Conservation (phyloP, 1,140 invertebrate genomes). For the Drosophila sechellia region DNA sequence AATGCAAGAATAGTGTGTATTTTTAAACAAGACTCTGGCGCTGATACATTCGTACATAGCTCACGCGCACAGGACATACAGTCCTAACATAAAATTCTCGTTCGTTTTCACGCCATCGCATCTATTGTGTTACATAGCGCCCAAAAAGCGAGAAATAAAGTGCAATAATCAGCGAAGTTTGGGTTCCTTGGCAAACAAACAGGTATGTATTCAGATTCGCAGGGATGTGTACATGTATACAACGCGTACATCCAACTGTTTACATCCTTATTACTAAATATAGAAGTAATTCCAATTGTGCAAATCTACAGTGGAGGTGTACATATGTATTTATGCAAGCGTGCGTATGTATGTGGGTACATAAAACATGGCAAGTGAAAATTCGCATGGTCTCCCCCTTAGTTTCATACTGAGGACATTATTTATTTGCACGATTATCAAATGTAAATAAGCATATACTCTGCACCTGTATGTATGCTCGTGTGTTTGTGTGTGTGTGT, state of each 20-base stretch:
- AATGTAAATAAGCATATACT: slow-evolving; percentile 6
- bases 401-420: neutral
- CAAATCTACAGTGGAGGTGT: slow-evolving; percentile 9
- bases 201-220: slow-evolving; percentile 37
- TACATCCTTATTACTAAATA: slow-evolving; percentile 36
- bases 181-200: slow-evolving; percentile 23
- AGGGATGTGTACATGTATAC: slow-evolving; percentile 8
- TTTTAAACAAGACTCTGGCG: slow-evolving; percentile 35
- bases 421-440: neutral
- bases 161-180: slow-evolving; percentile 4
- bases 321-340: slow-evolving; percentile 1
- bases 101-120: slow-evolving; percentile 22
- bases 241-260: slow-evolving; percentile 11
- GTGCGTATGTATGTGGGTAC: neutral
- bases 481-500: neutral
- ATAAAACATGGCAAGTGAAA: neutral
- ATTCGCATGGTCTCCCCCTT: neutral
- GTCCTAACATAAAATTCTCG: slow-evolving; percentile 29
- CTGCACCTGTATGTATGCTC: neutral
- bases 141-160: neutral
- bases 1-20: slow-evolving; percentile 14
- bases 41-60: slow-evolving; percentile 17
- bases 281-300: slow-evolving; percentile 22
- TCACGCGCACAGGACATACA: slow-evolving; percentile 37
- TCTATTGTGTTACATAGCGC: neutral